These are phyloP conservation scores for Acrocyrtus sp. DNA, from an alignment of 2,888 invertebrate genomes.

Conservation along the genomic window DNA sequence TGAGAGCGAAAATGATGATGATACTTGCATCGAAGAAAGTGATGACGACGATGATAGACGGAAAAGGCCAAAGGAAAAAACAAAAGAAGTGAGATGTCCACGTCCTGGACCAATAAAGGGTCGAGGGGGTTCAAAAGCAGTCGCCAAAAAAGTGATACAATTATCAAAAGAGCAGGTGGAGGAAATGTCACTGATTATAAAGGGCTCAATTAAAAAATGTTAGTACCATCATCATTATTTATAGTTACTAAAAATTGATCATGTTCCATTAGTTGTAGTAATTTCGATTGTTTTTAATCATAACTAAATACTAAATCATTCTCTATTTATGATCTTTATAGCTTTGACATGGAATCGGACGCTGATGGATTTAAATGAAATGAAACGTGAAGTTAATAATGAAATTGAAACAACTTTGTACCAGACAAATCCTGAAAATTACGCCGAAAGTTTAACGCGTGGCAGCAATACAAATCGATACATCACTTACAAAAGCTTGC, in stretches of 20 bases:
- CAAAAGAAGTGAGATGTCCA: too few species aligned
- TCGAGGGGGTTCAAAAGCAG: constrained; percentile 11
- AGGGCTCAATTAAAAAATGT: constrained; percentile 22
- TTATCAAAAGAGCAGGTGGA: constrained; percentile 33
- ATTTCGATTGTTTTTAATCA: not conserved
- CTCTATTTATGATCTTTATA: not conserved
- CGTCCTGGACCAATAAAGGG: constrained; percentile 39
- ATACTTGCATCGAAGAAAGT: not conserved
- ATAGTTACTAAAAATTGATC: not conserved
- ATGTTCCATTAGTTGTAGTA: not conserved
- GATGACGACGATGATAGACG: constrained; percentile 3
- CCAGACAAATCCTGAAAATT: too few species aligned
- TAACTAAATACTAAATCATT: not conserved
- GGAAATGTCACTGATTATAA: constrained; percentile 28
- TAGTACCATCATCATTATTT: constrained; percentile 8
- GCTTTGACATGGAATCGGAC: not conserved
- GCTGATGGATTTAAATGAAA: not conserved
- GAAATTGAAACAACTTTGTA: too few species aligned
- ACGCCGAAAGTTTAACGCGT: too few species aligned
- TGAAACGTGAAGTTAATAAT: too few species aligned
- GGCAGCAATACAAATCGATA: not conserved
- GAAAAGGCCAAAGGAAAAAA: too few species aligned
- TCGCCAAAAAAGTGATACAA: constrained; percentile 14
- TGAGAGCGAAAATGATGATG: constrained; percentile 7
- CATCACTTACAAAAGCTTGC: not conserved